Evolutionary conservation across 2,113 vertebrate species (phyloP), one percentile per base, ranked within the genome.

Genomic region (Dasypus novemcinctus): DNA sequence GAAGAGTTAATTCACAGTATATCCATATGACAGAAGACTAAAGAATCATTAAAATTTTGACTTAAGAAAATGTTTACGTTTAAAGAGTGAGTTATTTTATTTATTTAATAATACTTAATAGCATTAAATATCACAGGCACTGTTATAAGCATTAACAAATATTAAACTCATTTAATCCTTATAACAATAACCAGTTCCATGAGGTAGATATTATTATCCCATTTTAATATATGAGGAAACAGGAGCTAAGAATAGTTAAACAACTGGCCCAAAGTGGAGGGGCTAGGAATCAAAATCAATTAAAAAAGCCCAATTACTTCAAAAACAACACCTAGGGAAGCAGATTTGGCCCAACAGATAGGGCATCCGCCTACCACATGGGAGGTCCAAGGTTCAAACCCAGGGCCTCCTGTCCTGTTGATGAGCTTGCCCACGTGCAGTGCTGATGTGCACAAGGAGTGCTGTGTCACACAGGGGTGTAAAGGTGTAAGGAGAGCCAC

Each of bases 1-100:
- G 15, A 75, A 57, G 10, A 78, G 18, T 74, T 38, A 81, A 69
- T 27, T 49, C 85, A 90, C 18, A 41, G 38, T 33, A 83, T 17
- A 83, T 31, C 8, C 43, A 81, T 20, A 11, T 9, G 46, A 68
- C 33, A 14, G 9, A 93, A 59, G 6, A 68, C 17, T 87, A 78
- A 52, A 72, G 18, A 57, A 31, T 69, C 36, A 85, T 31, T 86
- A 84, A 68, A 90, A 69, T 86, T 68, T 90, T 92, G 61, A 78
- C 74, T 64, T 86, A 31, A 85, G 52, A 92, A 96, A 90, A 91
- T 31, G 20, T n/a, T 85, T 59, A 64, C 29, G 75, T 46, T 76
- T 71, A 52, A 91, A 95, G 90, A 14, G 31, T 76, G 68, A 69
- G 66, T 87, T 17, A 82, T 31, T 61, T 91, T 46, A 83, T 79